Percentiles rank a stretch among this genome's conserved stretches.
phyloP scores from a whole-genome alignment of 2,888 invertebrate species.

The Monopis laevigella region DNA sequence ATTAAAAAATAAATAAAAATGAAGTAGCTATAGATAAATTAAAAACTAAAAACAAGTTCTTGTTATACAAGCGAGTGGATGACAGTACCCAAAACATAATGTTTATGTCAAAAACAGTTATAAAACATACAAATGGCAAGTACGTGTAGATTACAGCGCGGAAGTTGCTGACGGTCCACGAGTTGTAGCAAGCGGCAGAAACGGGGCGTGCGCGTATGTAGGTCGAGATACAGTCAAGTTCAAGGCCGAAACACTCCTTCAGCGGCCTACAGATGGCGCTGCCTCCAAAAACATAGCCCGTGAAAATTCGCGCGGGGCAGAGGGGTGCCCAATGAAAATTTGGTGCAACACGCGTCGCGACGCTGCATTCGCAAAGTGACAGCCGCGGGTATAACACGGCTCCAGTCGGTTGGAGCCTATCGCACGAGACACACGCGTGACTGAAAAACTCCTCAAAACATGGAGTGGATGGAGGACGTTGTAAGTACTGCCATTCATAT shows the following conservation, averaged over 20 bases:
- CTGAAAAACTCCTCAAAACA: slow-evolving; percentile 23
- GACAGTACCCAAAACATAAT: too few species aligned
- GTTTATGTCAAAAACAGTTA: too few species aligned
- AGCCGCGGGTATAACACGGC: slow-evolving; percentile 19
- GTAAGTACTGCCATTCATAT: slow-evolving; percentile 33
- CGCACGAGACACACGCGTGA: slow-evolving; percentile 6
- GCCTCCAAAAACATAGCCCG: slow-evolving; percentile 20
- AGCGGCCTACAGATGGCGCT: slow-evolving; percentile 59
- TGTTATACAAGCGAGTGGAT: too few species aligned
- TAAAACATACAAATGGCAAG: too few species aligned
- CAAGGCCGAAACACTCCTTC: slow-evolving; percentile 46
- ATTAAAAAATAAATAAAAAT: too few species aligned
- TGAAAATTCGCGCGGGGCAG: slow-evolving; percentile 45
- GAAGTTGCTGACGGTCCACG: slow-evolving; percentile 8
- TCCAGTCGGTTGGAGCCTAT: slow-evolving; percentile 5
- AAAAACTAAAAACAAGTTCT: too few species aligned
- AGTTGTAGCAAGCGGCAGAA: slow-evolving; percentile 20
- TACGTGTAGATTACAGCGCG: too few species aligned
- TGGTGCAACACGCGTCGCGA: slow-evolving; percentile 59
- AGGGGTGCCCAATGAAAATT: slow-evolving; percentile 51
- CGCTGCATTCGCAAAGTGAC: slow-evolving; percentile 54
- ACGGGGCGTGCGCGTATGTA: slow-evolving; percentile 43
- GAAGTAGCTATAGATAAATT: too few species aligned
- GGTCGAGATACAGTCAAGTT: slow-evolving; percentile 62
- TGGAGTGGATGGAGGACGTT: slow-evolving; percentile 65